These are phyloP conservation scores for Philereme vetulata DNA, from an alignment of 2,888 invertebrate genomes.

Conservation along the genomic window DNA sequence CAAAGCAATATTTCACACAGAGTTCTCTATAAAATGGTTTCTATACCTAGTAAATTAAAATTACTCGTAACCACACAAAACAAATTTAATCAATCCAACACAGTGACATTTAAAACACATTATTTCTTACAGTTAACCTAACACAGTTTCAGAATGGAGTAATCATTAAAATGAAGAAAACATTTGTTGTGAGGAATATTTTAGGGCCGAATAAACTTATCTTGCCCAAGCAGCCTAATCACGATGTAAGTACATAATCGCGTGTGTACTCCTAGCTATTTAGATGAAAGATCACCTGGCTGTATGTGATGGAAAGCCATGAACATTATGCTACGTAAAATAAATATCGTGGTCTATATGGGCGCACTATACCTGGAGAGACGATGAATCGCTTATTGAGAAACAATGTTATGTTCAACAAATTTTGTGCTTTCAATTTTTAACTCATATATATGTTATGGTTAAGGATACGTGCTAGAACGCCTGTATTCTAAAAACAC, in stretches of 20 bases:
- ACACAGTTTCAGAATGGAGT: constrained; percentile 2
- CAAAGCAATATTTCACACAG: constrained; percentile 1
- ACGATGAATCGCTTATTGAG: no score
- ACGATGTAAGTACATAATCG: constrained; percentile 52
- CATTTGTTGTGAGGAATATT: constrained; percentile 12
- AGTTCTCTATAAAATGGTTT: constrained; percentile 7
- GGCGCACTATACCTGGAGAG: no score
- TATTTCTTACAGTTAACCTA: constrained; percentile 6
- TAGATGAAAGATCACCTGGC: constrained; percentile 8
- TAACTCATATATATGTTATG: no score
- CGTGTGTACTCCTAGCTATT: constrained; percentile 5
- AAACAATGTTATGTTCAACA: no score
- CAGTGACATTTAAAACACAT: constrained; percentile 6
- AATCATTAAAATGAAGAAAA: constrained; percentile 16
- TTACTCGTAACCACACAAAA: constrained; percentile 21
- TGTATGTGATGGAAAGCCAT: constrained; percentile 6
- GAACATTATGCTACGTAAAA: constrained; percentile 6
- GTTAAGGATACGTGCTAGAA: no score
- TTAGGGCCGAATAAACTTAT: constrained; percentile 39
- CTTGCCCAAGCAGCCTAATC: constrained; percentile 51
- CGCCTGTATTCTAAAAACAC: no score
- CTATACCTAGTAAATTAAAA: constrained; percentile 24
- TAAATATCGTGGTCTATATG: no score
- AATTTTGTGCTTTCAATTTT: no score
- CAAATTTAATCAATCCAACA: constrained; percentile 22